Conservation (phyloP, 2,797 vertebrate species). For the Lagodon rhomboides region DNA sequence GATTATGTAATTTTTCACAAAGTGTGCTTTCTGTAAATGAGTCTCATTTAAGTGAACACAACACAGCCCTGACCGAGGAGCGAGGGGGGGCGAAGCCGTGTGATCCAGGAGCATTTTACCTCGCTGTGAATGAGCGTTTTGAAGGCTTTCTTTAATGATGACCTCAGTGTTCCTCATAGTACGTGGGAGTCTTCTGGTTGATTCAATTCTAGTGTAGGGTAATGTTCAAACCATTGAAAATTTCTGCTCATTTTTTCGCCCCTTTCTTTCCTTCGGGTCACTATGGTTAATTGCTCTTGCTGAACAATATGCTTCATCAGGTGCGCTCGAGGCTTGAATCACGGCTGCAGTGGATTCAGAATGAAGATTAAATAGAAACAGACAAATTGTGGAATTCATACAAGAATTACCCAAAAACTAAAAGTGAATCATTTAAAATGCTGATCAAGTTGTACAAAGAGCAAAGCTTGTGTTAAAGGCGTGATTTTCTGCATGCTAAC, state of each 20-base stretch:
- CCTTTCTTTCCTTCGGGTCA: background rate
- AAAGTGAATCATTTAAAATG: no score
- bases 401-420: no score
- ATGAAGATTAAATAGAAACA: background rate
- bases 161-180: background rate
- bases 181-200: background rate
- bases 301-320: background rate
- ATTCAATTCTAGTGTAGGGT: background rate
- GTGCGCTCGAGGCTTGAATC: background rate
- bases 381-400: no score
- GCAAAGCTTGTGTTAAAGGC: no score
- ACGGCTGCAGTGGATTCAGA: no score
- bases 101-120: background rate
- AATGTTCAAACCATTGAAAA: background rate
- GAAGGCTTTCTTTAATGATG: constrained; percentile 4
- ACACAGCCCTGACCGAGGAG: background rate
- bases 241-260: background rate
- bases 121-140: background rate
- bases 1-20: constrained; percentile 44
- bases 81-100: background rate
- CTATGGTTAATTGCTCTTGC: background rate
- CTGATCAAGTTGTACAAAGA: no score
- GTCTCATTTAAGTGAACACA: constrained; percentile 12
- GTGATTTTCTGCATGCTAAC: no score
- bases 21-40: constrained; percentile 19